phyloP scores from a whole-genome alignment of 2,113 vertebrate species.

The Dolichallabes microphthalmus region DNA sequence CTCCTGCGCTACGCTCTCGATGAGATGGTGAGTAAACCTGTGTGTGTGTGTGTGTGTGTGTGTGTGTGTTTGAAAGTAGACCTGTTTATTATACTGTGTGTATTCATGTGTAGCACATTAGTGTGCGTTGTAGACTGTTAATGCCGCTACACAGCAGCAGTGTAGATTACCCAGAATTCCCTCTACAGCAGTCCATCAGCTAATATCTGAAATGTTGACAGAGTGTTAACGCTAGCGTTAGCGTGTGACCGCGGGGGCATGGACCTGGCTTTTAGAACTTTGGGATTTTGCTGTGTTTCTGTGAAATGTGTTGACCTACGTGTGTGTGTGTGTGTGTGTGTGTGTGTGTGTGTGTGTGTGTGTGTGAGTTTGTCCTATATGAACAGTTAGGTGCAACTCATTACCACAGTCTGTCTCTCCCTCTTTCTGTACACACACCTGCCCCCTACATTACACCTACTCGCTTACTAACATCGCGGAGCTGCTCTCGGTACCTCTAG shows the following conservation, averaged over 20 bases:
- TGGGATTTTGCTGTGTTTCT: background rate
- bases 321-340: constrained; percentile 10
- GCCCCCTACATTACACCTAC: too few species aligned
- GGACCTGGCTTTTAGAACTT: background rate
- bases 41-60: constrained; percentile 14
- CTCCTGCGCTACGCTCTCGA: constrained; percentile 52
- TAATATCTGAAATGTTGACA: background rate
- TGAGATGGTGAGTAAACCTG: constrained; percentile 47
- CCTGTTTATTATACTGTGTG: background rate
- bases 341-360: constrained; percentile 1
- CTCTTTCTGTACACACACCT: too few species aligned
- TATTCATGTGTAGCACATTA: background rate
- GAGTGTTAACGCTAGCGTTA: background rate
- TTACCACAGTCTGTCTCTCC: background rate
- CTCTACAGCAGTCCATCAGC: background rate
- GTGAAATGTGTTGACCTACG: background rate
- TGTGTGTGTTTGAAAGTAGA: background rate
- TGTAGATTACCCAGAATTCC: background rate
- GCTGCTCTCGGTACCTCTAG: too few species aligned
- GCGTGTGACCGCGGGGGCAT: background rate
- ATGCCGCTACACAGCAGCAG: background rate
- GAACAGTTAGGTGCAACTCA: background rate
- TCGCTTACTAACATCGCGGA: too few species aligned
- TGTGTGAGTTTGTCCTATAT: background rate
- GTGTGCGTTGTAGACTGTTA: background rate